Evolutionary conservation across 2,113 vertebrate genomes (phyloP), one percentile per base, ranked within the genome.

Genomic region (Hirundichthys speculiger): DNA sequence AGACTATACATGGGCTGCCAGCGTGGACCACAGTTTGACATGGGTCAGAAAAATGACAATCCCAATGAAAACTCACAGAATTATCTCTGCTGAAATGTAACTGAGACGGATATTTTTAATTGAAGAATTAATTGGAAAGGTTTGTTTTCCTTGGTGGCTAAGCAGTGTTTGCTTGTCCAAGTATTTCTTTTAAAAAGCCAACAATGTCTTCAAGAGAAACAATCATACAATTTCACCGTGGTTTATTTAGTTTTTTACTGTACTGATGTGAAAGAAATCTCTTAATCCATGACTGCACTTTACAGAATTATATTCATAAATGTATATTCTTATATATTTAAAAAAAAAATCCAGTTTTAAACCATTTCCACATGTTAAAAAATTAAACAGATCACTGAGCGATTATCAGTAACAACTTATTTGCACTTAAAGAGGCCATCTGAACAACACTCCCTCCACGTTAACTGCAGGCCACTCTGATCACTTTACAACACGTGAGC

Each of bases 281-380:
- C 71, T 66, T 83, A 56, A 77, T 79, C 82, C 72, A 91, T 90
- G 89, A 85, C 86, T 85, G 88, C 73, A 86, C 73, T 88, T 89
- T 86, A 92, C 82, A 89, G 83, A 72, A 77, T 83, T 83, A 85
- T 90, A 87, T 88, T 88, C 70, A 90, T 91, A 90, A 87, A 88
- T 69, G 82, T 87, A 89, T 89, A 66, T 81, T 84, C 66, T 86
- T 89, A 89, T 88, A 85, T 75, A 84, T 86, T n/a, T n/a, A 84
- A 85, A 83, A 70, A 87, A 88, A 86, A 92, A 89, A 90, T 86
- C 79, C 47, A 85, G 70, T 85, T 80, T 77, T 56, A 41, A 89
- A 82, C 75, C 65, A 87, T 86, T 83, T 87, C 72, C 79, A 92
- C 88, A 34, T 84, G 73, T 88, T 89, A 91, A 77, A 90, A 92